Conservation (phyloP, 53 echinoderm and acorn worm genomes). For the Patiria pectinifera region DNA sequence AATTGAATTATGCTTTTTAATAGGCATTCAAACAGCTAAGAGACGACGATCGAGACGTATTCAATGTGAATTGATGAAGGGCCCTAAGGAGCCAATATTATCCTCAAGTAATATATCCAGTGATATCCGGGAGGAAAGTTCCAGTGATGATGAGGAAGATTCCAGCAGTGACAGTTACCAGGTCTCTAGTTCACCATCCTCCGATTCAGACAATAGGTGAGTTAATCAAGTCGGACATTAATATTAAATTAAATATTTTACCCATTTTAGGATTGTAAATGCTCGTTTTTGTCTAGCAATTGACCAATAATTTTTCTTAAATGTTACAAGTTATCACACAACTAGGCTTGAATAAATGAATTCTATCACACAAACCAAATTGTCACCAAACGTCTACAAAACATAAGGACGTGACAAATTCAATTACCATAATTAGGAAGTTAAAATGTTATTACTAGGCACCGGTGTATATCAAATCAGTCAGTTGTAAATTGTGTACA, state of each 20-base stretch:
- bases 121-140: neutral
- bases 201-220: slow-evolving; percentile 22
- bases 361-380: neutral
- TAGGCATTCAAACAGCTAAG: neutral
- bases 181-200: slow-evolving; percentile 14
- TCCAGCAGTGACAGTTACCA: neutral
- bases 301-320: neutral
- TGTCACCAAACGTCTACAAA: neutral
- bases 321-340: neutral
- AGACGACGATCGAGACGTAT: neutral
- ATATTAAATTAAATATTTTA: neutral
- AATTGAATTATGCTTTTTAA: neutral
- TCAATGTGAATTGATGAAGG: slow-evolving; percentile 18
- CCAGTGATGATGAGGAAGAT: neutral
- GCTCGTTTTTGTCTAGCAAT: neutral
- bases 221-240: neutral
- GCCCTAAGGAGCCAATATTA: neutral
- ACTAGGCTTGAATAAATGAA: neutral
- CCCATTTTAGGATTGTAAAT: neutral
- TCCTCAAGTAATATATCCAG: neutral
- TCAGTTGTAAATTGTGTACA: neutral
- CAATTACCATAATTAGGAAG: neutral
- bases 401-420: neutral
- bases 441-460: too few relatives aligned
- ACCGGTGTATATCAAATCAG: too few relatives aligned